Evolutionary conservation across 64 coral and sea anemone species (phyloP), one percentile per base, ranked within the genome.

Genomic region (Acropora tenuis): DNA sequence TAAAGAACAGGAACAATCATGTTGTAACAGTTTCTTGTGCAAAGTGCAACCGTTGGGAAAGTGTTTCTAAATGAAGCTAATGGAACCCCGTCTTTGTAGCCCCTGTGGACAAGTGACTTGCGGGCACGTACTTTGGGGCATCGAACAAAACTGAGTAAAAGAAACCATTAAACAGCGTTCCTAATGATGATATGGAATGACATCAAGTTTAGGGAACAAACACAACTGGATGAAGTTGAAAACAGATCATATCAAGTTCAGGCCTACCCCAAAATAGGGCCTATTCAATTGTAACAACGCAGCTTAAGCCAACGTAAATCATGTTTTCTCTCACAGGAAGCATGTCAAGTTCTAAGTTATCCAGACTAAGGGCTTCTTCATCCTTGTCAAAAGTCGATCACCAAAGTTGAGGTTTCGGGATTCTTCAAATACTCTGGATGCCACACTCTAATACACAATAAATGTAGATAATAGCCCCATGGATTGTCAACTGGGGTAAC

Each of bases 401-500:
- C 67, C 67, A 71, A 71, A 71, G 11, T 71, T 71, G 6, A 16
- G 67, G 8, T 71, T 71, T 71, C 67, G 67, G 67, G 67, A 71
- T 16, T 71, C 67, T 71, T 71, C 67, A 71, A 71, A 71, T 15
- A 71, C 6, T 71, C 8, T 71, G 4, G 4, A 71, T 71, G 67
- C 11, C 67, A 4, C 19, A 16, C 67, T 71, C 67, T 71, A 71
- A 71, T 0, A 0, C 67, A 1, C 7, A 71, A 71, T 71, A 71
- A 71, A 71, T 71, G 10, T 71, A 18, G 67, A 71, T 71, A 16
- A 71, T 71, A 71, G 67, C 67, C 67, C 19, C 67, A 3, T 71
- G 67, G 67, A 71, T 71, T 71, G 67, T 71, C 67, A 71, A 71
- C 67, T 30, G 67, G 15, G 67, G 67, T 71, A 71, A 71, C 67